Evolutionary conservation across 2,113 vertebrate species (phyloP).

Genomic region (Coregonus clupeaformis): DNA sequence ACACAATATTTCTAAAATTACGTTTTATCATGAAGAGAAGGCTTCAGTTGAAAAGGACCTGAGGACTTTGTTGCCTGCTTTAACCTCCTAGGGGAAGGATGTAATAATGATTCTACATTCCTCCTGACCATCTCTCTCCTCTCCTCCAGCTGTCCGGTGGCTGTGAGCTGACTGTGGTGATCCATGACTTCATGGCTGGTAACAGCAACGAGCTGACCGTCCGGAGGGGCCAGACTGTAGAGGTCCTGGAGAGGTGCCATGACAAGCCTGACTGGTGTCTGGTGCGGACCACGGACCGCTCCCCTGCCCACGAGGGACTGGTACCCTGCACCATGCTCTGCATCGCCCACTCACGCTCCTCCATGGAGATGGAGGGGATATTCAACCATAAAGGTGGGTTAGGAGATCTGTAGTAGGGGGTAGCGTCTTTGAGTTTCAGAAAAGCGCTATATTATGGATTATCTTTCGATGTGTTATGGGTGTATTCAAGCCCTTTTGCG

Average conservation of each 20-base stretch:
- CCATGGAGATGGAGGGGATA: constrained; percentile 99
- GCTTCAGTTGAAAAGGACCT: too few relatives aligned
- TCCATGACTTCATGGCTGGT: constrained; percentile 95
- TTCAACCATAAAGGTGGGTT: constrained; percentile 96
- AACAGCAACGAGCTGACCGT: constrained; percentile 95
- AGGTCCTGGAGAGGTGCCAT: constrained; percentile 93
- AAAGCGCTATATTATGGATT: background rate
- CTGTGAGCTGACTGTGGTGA: constrained; percentile 96
- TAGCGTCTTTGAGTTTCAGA: background rate
- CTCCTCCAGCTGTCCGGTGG: constrained; percentile 88
- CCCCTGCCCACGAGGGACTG: constrained; percentile 89
- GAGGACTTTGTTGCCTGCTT: too few relatives aligned
- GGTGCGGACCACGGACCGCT: constrained; percentile 93
- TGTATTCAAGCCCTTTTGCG: background rate
- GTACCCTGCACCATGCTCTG: constrained; percentile 95
- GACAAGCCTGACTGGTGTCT: constrained; percentile 97
- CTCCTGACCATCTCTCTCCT: background rate
- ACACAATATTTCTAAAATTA: too few relatives aligned
- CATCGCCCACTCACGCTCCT: constrained; percentile 96
- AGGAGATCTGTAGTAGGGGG: background rate
- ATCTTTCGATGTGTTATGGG: background rate
- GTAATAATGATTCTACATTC: background rate
- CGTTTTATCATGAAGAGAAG: too few relatives aligned
- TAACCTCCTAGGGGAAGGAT: too few relatives aligned
- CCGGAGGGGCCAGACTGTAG: constrained; percentile 93